Base-by-base conservation (phyloP, 2,888 invertebrate species). In the Caenorhabditis sulstoni region DNA sequence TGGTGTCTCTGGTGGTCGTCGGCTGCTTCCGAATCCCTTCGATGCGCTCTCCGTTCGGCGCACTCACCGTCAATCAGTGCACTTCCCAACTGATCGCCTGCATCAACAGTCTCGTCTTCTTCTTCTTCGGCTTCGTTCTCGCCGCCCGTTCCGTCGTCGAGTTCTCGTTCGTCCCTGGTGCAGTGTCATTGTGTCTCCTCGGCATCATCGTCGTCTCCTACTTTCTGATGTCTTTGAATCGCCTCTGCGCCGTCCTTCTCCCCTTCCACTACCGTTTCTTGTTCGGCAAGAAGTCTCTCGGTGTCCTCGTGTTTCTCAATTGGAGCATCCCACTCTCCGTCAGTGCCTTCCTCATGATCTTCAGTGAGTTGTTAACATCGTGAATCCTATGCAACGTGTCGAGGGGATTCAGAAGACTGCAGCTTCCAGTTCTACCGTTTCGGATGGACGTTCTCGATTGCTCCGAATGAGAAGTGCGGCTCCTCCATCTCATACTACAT, bases 341-440 rank as follows among this genome's bases (percentile, higher is more conserved):
- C 59, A 47, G 59, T 45, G n/a, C 29, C 9, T 59, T 22, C 29
- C 47, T 59, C 1, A 44, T 59, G 29, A 16, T 59, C 23, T n/a
- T 45, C 14, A 59, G 59, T 59, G 16, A 16, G 59, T 45, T 44
- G 16, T 23, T 22, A 12, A 18, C 18, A 9, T 55, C 1, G 8
- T 22, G 12, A 12, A 0, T 8, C 20, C 3, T 4, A 14, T 20
- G 3, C 7, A 41, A 12, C 8, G 5, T 14, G 14, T 23, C n/a
- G n/a, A n/a, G n/a, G n/a, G n/a, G 4, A 29, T 59, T 47, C 58
- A 59, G 59, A 59, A n/a, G 45, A 59, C 16, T 59, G 59, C 18
- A 16, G 47, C 4, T 59, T 59, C n/a, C 45, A 59, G 35, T 59
- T 59, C 20, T 45, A 29, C 22, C 45, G 18, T 14, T 59, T 44